Conservation (phyloP, 2,797 vertebrate genomes). For the Siniperca scherzeri region DNA sequence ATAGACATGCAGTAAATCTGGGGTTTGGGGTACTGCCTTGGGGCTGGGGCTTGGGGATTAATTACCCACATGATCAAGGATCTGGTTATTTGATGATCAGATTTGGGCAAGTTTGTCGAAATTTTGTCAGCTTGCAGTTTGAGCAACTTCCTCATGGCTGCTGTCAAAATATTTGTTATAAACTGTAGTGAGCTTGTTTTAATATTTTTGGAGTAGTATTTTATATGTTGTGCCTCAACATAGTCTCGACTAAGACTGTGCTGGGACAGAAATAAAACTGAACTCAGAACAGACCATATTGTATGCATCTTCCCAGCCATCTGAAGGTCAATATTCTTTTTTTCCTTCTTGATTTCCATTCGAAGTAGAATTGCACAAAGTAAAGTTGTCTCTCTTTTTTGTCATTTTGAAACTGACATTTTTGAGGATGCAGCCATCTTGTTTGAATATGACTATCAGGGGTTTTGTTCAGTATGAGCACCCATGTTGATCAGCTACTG, state of each 20-base stretch:
- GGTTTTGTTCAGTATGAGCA: neutral
- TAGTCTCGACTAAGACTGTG: neutral
- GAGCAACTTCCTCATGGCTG: neutral
- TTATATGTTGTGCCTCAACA: neutral
- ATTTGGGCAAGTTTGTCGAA: too few species aligned
- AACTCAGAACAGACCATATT: neutral
- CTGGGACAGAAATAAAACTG: conserved; percentile 4
- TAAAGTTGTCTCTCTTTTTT: neutral
- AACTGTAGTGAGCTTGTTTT: neutral
- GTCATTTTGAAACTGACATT: neutral
- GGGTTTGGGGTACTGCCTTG: neutral
- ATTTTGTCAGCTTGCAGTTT: neutral
- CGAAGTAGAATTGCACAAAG: neutral
- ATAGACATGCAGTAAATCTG: neutral
- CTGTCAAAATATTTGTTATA: neutral
- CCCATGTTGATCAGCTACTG: neutral
- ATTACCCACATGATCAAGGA: neutral
- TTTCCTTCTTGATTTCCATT: conserved; percentile 2
- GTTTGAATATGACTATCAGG: neutral
- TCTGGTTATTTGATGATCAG: neutral
- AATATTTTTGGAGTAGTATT: neutral
- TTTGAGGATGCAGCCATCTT: neutral
- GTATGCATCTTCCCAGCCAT: conserved; percentile 5
- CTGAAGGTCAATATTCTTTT: neutral
- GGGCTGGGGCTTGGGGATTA: too few species aligned